A percentile compares a stretch with the other conserved stretches of the same genome.
phyloP scores from a whole-genome alignment of 2,888 invertebrate genomes.

The Cheiracanthium punctorium region DNA sequence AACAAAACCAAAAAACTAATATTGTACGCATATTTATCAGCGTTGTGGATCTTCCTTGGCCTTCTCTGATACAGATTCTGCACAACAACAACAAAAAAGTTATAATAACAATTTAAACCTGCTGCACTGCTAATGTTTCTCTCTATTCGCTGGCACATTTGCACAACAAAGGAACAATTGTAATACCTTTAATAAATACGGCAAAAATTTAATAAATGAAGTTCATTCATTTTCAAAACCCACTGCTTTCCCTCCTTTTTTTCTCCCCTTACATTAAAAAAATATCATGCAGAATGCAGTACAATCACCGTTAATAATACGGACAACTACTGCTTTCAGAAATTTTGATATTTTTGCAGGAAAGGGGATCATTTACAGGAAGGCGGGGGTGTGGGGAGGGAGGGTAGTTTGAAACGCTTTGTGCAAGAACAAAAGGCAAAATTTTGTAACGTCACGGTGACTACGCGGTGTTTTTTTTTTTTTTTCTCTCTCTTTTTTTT shows the following conservation, averaged over 20 bases:
- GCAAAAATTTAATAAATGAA: conserved; percentile 9
- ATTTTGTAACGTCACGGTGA: not conserved
- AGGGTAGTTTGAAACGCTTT: not conserved
- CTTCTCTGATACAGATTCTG: too few species aligned
- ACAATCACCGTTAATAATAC: not conserved
- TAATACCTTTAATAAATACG: conserved; percentile 1
- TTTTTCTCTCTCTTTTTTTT: not conserved
- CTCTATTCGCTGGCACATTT: not conserved
- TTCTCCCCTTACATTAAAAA: not conserved
- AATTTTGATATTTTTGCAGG: not conserved
- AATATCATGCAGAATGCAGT: not conserved
- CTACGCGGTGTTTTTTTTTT: not conserved
- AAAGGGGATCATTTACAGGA: not conserved
- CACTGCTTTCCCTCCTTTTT: not conserved
- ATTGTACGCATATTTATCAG: too few species aligned
- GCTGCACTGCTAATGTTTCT: not conserved
- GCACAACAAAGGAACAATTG: conserved; percentile 4
- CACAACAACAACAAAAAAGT: too few species aligned
- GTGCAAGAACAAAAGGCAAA: not conserved
- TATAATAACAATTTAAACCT: not conserved
- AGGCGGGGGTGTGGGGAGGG: not conserved
- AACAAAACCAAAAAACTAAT: too few species aligned
- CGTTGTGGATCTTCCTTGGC: too few species aligned
- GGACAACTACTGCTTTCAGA: not conserved
- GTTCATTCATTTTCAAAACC: conserved; percentile 1